These are phyloP conservation scores for Pristionchus pacificus DNA, from an alignment of 1,140 invertebrate genomes.

Conservation along the genomic window DNA sequence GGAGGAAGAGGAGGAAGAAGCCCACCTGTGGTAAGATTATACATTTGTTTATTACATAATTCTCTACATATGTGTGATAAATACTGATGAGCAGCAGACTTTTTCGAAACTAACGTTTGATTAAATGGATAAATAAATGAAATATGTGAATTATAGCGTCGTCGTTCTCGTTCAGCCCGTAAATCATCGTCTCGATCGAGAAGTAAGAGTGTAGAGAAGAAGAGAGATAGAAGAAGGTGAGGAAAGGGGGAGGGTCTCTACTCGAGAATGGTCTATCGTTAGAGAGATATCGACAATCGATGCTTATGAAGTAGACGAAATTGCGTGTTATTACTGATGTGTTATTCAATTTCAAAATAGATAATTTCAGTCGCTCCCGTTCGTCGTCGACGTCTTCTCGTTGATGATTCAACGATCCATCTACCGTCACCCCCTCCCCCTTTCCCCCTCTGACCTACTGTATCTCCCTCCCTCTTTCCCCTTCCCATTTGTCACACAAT, in stretches of 20 bases:
- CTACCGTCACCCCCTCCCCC: too few relatives aligned
- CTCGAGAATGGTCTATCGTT: too few relatives aligned
- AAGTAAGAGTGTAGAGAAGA: conserved; percentile 1
- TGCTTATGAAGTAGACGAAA: background rate
- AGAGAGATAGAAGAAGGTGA: conserved; percentile 8
- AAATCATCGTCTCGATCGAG: background rate
- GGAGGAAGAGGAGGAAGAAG: too few relatives aligned
- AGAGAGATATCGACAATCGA: background rate
- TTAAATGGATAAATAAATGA: background rate
- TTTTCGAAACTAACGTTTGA: background rate
- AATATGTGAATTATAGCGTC: background rate
- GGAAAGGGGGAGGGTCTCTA: background rate
- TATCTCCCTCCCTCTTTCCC: background rate
- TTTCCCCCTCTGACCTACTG: background rate
- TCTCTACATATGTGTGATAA: background rate
- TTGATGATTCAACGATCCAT: conserved; percentile 1
- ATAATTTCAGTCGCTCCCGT: conserved; percentile 8
- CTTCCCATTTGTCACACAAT: background rate
- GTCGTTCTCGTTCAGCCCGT: background rate
- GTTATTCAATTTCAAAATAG: too few relatives aligned
- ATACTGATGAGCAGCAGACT: conserved; percentile 1
- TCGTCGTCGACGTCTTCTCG: background rate
- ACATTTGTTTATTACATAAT: too few relatives aligned
- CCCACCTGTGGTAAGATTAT: too few relatives aligned
- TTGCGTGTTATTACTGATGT: too few relatives aligned